A percentile compares a stretch with the other conserved stretches of the same genome.
These are phyloP conservation scores for Crepidodera aurea DNA, from an alignment of 2,888 invertebrate genomes.

Conservation along the genomic window DNA sequence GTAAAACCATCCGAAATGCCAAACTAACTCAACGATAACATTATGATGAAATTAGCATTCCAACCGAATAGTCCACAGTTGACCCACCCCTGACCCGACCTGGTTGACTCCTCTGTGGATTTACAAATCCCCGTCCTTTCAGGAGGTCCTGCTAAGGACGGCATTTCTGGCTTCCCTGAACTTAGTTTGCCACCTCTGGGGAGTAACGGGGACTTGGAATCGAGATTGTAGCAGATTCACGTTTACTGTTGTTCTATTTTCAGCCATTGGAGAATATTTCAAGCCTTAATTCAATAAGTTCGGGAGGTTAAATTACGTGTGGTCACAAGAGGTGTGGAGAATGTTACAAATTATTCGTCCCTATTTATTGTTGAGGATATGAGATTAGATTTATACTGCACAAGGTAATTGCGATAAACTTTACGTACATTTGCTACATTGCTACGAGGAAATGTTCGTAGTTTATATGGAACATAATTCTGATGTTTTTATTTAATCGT, in stretches of 20 bases:
- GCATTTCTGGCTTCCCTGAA: slow-evolving; percentile 8
- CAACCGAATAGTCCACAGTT: neutral
- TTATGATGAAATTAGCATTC: slow-evolving; percentile 4
- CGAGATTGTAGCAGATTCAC: slow-evolving; percentile 6
- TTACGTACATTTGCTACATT: too few species aligned
- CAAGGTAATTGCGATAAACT: too few species aligned
- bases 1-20: too few species aligned
- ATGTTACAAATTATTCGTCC: neutral
- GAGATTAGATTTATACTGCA: too few species aligned
- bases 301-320: neutral
- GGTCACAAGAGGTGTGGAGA: neutral
- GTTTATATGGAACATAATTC: too few species aligned
- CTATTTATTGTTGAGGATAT: neutral
- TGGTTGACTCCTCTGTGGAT: slow-evolving; percentile 7
- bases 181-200: slow-evolving; percentile 4
- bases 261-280: slow-evolving; percentile 7
- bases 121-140: slow-evolving; percentile 7
- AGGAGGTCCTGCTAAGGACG: neutral
- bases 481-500: too few species aligned
- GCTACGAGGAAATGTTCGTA: too few species aligned
- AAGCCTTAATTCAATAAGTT: slow-evolving; percentile 10
- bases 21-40: slow-evolving; percentile 1
- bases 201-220: neutral
- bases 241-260: slow-evolving; percentile 6
- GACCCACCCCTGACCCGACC: slow-evolving; percentile 10